Evolutionary conservation across 2,888 invertebrate species (phyloP), one percentile per base, ranked within the genome.

Genomic region (Gastracanthus pulcherrimus): DNA sequence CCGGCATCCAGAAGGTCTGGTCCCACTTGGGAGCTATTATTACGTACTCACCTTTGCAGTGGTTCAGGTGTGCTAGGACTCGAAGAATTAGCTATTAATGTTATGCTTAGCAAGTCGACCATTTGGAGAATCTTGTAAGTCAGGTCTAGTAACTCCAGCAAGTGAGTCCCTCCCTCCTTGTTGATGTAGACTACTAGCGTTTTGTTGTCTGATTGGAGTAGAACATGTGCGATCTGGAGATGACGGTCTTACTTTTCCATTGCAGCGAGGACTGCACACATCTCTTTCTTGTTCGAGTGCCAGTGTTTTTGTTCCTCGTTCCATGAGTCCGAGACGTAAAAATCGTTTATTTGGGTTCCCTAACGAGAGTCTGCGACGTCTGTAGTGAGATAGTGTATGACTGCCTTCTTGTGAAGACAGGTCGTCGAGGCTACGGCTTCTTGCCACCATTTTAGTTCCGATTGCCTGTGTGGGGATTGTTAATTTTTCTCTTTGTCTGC

Each of bases 31-130:
- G 82, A 3, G 82, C 79, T 3, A 84, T 77, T 36, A 84, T 9
- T 9, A 83, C 23, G 38, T 45, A 81, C 19, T 66, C 69, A 3
- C 81, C 82, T 23, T 16, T 48, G 62, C 78, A 69, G 0, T 34
- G 80, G 80, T 85, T 85, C n/a, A 83, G 76, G 31, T 85, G 81
- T 0, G 67, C 58, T 4, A 83, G 29, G 0, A 83, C 79, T 71
- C 81, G 80, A 2, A 83, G 84, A 9, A 85, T 85, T 5, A 83
- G 67, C 87, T 87, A 26, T 87, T 87, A 6, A 88, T 81, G 71
- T 80, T 31, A 86, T 82, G 11, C 84, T 38, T 36, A 82, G 16
- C 11, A 5, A 23, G 31, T 84, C 80, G 6, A 80, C 60, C 19
- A 80, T 16, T 23, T 48, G 7, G 3, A 84, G 76, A 0, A 83